Percentiles rank a stretch among this genome's conserved stretches.
Conservation (phyloP, 2,113 vertebrate genomes). For the Alectura lathami region DNA sequence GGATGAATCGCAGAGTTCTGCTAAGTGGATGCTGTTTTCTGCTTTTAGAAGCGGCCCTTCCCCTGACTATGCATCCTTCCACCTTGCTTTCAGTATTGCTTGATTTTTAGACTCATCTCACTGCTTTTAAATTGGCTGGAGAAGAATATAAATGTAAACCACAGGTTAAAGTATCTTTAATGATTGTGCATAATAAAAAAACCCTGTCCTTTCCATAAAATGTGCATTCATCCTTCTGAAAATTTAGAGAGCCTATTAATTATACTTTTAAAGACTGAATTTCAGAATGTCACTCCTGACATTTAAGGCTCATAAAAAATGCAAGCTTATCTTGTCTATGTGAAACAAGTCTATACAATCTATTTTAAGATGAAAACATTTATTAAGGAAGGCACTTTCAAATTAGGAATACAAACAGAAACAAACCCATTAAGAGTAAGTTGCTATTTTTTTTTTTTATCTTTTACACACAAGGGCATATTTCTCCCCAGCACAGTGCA, state of each 20-base stretch:
- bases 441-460: not conserved
- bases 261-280: not conserved
- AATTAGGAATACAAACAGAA: not conserved
- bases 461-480: not conserved
- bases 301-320: conserved; percentile 34
- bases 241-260: conserved; percentile 3
- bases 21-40: not conserved
- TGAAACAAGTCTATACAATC: not conserved
- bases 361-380: conserved; percentile 15
- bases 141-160: not conserved
- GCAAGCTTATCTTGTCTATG: not conserved
- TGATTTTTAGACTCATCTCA: not conserved
- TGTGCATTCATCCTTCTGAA: not conserved
- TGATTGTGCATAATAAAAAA: not conserved
- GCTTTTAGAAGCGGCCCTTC: not conserved
- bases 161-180: not conserved
- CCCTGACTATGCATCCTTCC: not conserved
- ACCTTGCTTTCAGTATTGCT: not conserved
- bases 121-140: not conserved
- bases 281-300: conserved; percentile 10
- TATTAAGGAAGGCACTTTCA: not conserved
- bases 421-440: not conserved
- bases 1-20: rapidly evolving
- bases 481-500: not conserved
- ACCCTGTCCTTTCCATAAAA: not conserved